Base-by-base conservation (phyloP, 2,113 vertebrate species). In the Varanus salvator region DNA sequence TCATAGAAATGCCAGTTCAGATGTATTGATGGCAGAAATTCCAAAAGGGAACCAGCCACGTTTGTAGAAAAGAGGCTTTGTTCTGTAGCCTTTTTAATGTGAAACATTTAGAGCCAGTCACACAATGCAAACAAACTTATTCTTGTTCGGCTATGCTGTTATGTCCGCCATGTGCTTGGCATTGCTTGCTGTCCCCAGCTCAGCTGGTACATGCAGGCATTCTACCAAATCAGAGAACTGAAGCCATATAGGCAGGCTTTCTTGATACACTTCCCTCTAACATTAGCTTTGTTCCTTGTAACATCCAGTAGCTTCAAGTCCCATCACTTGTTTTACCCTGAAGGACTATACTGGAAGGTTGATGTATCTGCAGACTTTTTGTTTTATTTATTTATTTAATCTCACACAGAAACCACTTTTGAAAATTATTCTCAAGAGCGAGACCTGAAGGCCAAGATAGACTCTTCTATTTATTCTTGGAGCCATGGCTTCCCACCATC, bases 1-100 rank as follows among this genome's bases (percentile, higher is more conserved):
- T 91, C 84, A 88, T 91, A 91, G 85, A 88, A 72, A 91, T 64
- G 80, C 52, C 80, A 76, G 74, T 23, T 85, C 76, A 80, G 68
- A 84, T 88, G 80, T 74, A 85, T 72, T 88, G 81, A 88, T 80
- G 68, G 81, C 81, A 91, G 74, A 72, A 52, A 80, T 87, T 91
- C 66, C 71, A 85, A 85, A 29, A 74, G 8, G 52, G 87, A 80
- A 88, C 23, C 72, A 84, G 76, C 29, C 44, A 60, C 76, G 80
- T 29, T 88, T 64, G 52, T 52, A 85, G 38, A 72, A 88, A 85
- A 76, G 50, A 77, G 52, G 12, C 50, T 78, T 29, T 90, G 84
- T 84, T 44, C 60, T 27, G 57, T 75, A 68, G 14, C 34, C 64
- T 80, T 85, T 88, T 64, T 78, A 87, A 77, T 80, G 50, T 72